Percentiles rank a stretch among this genome's conserved stretches.
Evolutionary conservation across 2,888 invertebrate genomes (phyloP).

Genomic region (Argyresthia goedartella): DNA sequence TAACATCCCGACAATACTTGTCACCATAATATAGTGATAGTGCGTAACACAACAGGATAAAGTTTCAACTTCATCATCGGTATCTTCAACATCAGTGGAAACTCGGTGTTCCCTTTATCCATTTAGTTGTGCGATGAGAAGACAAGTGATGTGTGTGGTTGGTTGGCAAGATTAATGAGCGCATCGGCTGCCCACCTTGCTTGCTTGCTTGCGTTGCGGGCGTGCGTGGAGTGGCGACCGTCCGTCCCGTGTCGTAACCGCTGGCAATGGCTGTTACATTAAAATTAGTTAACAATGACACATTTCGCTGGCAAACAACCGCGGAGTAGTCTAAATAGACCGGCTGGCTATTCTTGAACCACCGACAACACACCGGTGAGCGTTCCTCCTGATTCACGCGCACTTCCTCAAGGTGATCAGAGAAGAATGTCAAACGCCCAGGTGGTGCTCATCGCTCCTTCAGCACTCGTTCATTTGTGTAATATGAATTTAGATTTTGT

Average conservation of each 20-base stretch:
- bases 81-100: background rate
- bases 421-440: background rate
- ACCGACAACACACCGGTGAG: constrained; percentile 60
- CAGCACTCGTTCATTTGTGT: too few species aligned
- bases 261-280: constrained; percentile 64
- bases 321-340: constrained; percentile 63
- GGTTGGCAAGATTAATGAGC: constrained; percentile 26
- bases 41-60: too few species aligned
- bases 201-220: constrained; percentile 11
- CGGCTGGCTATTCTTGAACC: constrained; percentile 59
- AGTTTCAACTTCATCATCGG: constrained; percentile 5
- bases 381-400: constrained; percentile 51
- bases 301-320: constrained; percentile 70
- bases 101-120: background rate
- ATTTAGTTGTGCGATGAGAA: background rate
- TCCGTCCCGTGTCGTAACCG: constrained; percentile 48
- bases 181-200: constrained; percentile 24
- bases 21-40: too few species aligned
- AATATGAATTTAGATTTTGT: too few species aligned
- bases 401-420: constrained; percentile 60
- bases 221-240: constrained; percentile 16
- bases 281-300: constrained; percentile 71
- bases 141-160: constrained; percentile 12
- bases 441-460: too few species aligned
- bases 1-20: too few species aligned